phyloP scores from a whole-genome alignment of 2,113 vertebrate species.

The Plotosus lineatus region DNA sequence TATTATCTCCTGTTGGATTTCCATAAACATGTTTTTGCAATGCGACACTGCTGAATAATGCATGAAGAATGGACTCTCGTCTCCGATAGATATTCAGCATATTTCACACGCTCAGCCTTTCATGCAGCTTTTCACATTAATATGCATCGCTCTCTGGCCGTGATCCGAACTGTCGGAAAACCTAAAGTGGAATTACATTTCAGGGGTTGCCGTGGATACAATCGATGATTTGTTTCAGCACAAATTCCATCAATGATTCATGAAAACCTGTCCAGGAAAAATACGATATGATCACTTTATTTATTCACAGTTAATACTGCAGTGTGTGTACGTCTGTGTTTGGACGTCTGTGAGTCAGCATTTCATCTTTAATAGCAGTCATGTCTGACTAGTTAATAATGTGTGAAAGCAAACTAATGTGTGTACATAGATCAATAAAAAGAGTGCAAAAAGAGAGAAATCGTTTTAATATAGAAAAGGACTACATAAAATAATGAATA shows the following conservation, averaged over 20 bases:
- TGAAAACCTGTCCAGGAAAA: slow-evolving; percentile 11
- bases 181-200: slow-evolving; percentile 21
- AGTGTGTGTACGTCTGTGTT: not conserved
- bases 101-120: slow-evolving; percentile 66
- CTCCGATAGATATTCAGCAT: slow-evolving; percentile 65
- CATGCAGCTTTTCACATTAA: slow-evolving; percentile 60
- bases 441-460: not conserved
- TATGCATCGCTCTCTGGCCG: slow-evolving; percentile 59
- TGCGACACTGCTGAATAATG: slow-evolving; percentile 67
- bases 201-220: slow-evolving; percentile 30
- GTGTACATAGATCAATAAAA: not conserved
- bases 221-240: slow-evolving; percentile 43
- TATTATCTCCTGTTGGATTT: slow-evolving; percentile 74
- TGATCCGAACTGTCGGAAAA: slow-evolving; percentile 56
- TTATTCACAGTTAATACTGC: not conserved
- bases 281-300: not conserved
- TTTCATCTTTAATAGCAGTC: not conserved
- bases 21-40: slow-evolving; percentile 73
- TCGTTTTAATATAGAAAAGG: not conserved
- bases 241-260: slow-evolving; percentile 49
- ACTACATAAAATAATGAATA: not conserved
- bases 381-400: too few relatives aligned
- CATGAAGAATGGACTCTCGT: slow-evolving; percentile 57
- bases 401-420: not conserved
- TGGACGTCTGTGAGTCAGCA: not conserved